Evolutionary conservation across 2,888 invertebrate genomes (phyloP).

Genomic region (Horisme vitalbata): DNA sequence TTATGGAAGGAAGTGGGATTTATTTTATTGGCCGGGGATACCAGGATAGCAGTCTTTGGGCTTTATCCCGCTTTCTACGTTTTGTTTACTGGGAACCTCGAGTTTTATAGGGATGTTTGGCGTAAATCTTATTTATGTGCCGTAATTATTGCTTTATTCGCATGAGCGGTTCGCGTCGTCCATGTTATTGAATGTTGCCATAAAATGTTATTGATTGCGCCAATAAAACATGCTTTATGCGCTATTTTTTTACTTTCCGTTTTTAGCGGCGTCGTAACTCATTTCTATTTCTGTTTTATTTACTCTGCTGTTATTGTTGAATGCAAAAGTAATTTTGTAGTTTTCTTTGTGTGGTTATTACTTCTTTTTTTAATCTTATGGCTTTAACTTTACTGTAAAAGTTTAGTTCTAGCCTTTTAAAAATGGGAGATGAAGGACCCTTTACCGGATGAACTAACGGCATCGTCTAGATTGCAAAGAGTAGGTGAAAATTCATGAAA

Average conservation of each 20-base stretch:
- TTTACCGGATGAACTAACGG: too few relatives aligned
- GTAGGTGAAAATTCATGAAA: too few relatives aligned
- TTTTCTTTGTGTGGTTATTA: too few relatives aligned
- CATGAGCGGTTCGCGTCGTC: constrained; percentile 64
- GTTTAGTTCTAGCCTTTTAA: too few relatives aligned
- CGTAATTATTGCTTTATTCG: constrained; percentile 79
- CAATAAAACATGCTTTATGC: constrained; percentile 75
- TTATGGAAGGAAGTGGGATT: constrained; percentile 76
- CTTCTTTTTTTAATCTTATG: too few relatives aligned
- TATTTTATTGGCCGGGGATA: constrained; percentile 67
- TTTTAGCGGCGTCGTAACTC: constrained; percentile 56
- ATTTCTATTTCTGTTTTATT: constrained; percentile 42
- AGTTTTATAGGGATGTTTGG: constrained; percentile 64
- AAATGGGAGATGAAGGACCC: too few relatives aligned
- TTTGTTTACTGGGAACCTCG: constrained; percentile 71
- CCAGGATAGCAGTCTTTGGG: constrained; percentile 69
- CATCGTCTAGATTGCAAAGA: too few relatives aligned
- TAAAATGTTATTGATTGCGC: constrained; percentile 77
- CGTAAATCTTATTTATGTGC: constrained; percentile 76
- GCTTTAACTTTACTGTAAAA: too few relatives aligned
- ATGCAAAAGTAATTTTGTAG: neutral
- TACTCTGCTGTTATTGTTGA: constrained; percentile 13
- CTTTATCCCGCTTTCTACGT: constrained; percentile 63
- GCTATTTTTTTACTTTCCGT: constrained; percentile 56
- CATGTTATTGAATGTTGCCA: constrained; percentile 77